phyloP scores from a whole-genome alignment of 2,113 vertebrate genomes.

The Oxygymnocypris stewartii region DNA sequence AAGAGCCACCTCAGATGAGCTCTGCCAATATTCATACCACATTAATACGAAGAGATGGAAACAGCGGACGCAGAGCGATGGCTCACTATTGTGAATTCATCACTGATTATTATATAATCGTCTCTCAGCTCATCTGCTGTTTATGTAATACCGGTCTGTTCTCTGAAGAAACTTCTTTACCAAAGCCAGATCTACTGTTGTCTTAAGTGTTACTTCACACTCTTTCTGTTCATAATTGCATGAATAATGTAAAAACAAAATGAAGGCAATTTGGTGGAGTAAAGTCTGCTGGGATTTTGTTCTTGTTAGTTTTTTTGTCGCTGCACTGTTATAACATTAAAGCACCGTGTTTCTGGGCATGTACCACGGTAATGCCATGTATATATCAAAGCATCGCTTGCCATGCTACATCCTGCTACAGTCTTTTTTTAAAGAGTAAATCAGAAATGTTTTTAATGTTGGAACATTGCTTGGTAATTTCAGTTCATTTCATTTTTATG shows the following conservation, averaged over 20 bases:
- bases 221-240: not conserved
- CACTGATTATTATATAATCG: constrained; percentile 25
- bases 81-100: constrained; percentile 6
- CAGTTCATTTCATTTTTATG: not conserved
- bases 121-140: constrained; percentile 34
- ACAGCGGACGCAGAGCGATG: not conserved
- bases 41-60: constrained; percentile 24
- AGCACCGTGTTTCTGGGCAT: not conserved
- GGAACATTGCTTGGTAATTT: not conserved
- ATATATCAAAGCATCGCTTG: not conserved
- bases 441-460: not conserved
- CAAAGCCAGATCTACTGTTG: constrained; percentile 1
- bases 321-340: too few relatives aligned
- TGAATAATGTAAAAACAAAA: not conserved
- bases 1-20: constrained; percentile 23
- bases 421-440: not conserved
- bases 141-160: constrained; percentile 31
- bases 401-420: not conserved
- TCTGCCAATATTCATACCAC: constrained; percentile 10
- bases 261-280: not conserved
- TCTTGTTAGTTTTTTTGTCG: constrained; percentile 5
- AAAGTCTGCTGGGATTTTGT: not conserved
- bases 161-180: constrained; percentile 13
- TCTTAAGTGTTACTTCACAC: constrained; percentile 29
- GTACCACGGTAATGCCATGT: not conserved